Evolutionary conservation across 2,888 invertebrate genomes (phyloP).

Genomic region (Tachina grossa): DNA sequence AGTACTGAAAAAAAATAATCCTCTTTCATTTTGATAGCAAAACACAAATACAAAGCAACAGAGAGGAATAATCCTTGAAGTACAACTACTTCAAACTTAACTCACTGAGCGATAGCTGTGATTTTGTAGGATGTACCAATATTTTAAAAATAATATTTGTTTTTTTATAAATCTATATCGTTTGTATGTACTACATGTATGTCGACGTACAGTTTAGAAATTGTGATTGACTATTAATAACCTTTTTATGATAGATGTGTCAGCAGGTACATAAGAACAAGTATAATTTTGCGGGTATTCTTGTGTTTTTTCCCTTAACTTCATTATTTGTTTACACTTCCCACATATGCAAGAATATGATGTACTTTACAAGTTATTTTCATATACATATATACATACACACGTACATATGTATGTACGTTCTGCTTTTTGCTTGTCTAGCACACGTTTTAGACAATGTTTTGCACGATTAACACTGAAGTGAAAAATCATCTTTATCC

Average conservation of each 20-base stretch:
- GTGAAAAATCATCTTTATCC: conserved; percentile 44
- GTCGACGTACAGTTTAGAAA: not conserved
- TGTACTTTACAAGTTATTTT: not conserved
- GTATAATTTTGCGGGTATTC: no score
- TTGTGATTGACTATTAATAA: no score
- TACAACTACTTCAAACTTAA: not conserved
- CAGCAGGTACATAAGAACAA: no score
- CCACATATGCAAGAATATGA: not conserved
- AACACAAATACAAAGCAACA: conserved; percentile 19
- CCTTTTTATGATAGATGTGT: no score
- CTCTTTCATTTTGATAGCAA: not conserved
- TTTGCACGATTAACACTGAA: conserved; percentile 51
- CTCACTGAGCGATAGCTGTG: not conserved
- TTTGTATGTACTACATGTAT: not conserved
- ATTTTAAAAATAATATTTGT: not conserved
- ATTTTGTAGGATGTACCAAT: not conserved
- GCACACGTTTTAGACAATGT: conserved; percentile 43
- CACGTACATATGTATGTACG: no score
- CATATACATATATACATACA: no score
- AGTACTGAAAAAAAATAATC: not conserved
- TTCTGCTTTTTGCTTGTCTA: not conserved
- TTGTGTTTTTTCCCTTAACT: no score
- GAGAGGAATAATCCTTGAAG: conserved; percentile 14
- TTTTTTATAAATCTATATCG: not conserved
- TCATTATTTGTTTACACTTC: not conserved